A percentile compares a stretch with the other conserved stretches of the same genome.
phyloP scores from a whole-genome alignment of 1,140 invertebrate genomes.

The Zaprionus inermis region DNA sequence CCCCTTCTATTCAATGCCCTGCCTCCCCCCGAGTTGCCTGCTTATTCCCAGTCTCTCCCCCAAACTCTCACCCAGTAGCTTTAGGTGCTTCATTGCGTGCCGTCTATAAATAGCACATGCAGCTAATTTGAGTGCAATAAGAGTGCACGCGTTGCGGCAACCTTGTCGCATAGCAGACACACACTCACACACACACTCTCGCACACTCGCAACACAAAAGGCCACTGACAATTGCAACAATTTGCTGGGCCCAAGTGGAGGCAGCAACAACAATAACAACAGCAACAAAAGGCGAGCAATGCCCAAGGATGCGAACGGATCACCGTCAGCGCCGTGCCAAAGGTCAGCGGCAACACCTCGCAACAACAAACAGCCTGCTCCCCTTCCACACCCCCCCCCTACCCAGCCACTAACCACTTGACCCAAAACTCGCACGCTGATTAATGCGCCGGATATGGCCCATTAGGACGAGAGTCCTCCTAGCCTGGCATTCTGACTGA shows the following conservation, averaged over 20 bases:
- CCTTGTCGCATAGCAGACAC: slow-evolving; percentile 24
- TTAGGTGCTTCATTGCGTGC: neutral
- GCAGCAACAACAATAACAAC: slow-evolving; percentile 24
- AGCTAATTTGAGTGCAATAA: slow-evolving; percentile 41
- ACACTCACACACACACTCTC: neutral
- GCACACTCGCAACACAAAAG: slow-evolving; percentile 11
- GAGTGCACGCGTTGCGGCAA: slow-evolving; percentile 7
- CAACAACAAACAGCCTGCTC: neutral
- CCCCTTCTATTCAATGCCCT: neutral
- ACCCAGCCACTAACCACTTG: slow-evolving; percentile 23
- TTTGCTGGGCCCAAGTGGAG: slow-evolving; percentile 19
- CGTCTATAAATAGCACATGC: slow-evolving; percentile 40
- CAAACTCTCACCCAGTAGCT: neutral
- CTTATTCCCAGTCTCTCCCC: too few species aligned
- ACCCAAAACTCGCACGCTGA: slow-evolving; percentile 37
- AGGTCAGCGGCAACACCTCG: slow-evolving; percentile 29
- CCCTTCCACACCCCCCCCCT: neutral
- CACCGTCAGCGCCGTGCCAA: slow-evolving; percentile 22
- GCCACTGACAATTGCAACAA: slow-evolving; percentile 46
- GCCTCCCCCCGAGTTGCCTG: neutral
- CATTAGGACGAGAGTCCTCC: slow-evolving; percentile 13
- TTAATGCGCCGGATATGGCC: slow-evolving; percentile 40
- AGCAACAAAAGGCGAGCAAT: slow-evolving; percentile 12
- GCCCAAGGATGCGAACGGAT: slow-evolving; percentile 32
- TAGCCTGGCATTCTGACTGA: neutral